Conservation (phyloP, 2,797 vertebrate species). For the Momotus momota region DNA sequence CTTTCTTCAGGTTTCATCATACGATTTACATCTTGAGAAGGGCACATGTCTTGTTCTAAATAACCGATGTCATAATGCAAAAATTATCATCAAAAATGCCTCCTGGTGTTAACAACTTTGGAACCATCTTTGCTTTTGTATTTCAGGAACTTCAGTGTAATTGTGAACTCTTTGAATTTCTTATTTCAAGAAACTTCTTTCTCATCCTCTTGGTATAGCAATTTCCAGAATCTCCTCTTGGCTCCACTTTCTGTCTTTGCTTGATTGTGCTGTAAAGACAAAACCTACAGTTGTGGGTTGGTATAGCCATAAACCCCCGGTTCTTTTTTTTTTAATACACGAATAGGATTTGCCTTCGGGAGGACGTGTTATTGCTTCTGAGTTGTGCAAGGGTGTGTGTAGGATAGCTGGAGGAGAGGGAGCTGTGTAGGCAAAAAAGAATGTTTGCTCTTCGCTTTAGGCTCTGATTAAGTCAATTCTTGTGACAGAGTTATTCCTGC, state of each 20-base stretch:
- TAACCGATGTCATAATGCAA: not conserved
- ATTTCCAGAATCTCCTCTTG: not conserved
- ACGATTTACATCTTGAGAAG: not conserved
- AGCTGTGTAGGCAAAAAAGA: not conserved
- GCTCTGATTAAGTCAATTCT: constrained; percentile 27
- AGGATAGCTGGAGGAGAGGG: not conserved
- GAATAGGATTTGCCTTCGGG: not conserved
- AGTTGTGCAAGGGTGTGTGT: not conserved
- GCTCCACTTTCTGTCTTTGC: not conserved
- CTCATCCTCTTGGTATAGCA: not conserved
- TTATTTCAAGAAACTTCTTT: not conserved
- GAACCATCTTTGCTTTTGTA: not conserved
- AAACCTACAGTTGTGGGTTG: fast-evolving
- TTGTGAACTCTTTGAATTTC: not conserved
- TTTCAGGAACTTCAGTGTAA: not conserved
- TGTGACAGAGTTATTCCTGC: not conserved
- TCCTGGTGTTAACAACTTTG: not conserved
- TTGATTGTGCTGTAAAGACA: fast-evolving
- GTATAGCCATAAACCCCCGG: fast-evolving
- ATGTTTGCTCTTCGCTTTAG: constrained; percentile 48
- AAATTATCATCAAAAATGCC: not conserved
- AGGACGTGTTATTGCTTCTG: not conserved
- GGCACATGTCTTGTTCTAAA: not conserved
- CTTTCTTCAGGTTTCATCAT: not conserved
- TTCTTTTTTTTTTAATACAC: not conserved